Conservation (phyloP, 2,888 invertebrate genomes). For the Meiosimyza platycephala region DNA sequence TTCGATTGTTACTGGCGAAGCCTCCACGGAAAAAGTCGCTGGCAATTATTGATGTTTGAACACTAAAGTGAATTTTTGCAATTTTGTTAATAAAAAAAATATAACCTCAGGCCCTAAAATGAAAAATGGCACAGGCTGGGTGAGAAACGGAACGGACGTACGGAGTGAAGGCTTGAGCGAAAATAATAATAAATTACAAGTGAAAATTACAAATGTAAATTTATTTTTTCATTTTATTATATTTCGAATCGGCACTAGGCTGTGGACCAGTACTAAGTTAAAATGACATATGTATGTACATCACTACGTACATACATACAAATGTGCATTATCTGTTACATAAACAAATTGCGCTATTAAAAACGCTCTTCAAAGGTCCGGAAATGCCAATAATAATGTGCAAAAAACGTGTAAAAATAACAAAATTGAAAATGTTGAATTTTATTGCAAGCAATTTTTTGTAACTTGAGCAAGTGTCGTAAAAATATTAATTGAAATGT, state of each 20-base stretch:
- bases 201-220: conserved; percentile 24
- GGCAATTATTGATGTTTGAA: too few species aligned
- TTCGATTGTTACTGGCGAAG: too few species aligned
- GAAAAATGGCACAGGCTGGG: not conserved
- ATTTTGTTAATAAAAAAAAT: too few species aligned
- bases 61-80: too few species aligned
- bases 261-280: too few species aligned
- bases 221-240: not conserved
- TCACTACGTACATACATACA: not conserved
- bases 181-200: conserved; percentile 20
- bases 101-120: conserved; percentile 5
- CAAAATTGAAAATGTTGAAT: too few species aligned
- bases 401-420: not conserved
- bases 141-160: not conserved
- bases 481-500: too few species aligned
- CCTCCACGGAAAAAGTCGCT: too few species aligned
- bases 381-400: conserved; percentile 26
- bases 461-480: too few species aligned
- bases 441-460: too few species aligned
- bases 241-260: too few species aligned
- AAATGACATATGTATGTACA: too few species aligned
- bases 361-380: conserved; percentile 3
- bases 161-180: not conserved
- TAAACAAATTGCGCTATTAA: conserved; percentile 12
- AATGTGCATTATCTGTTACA: conserved; percentile 14